Conservation (phyloP, 2,113 vertebrate genomes). For the Beaufortia kweichowensis region DNA sequence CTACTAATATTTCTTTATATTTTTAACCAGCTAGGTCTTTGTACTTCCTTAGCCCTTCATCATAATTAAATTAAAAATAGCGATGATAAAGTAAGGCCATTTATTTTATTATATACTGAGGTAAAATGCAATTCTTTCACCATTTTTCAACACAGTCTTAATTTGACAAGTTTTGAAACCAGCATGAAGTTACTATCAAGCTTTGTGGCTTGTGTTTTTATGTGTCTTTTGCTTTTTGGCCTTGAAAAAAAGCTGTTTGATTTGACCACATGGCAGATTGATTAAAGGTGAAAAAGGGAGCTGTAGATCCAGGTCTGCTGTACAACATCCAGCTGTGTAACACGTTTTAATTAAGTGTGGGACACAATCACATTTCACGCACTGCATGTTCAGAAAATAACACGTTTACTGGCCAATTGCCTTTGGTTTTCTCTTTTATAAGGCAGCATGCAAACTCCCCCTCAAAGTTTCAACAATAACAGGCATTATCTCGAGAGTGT, state of each 20-base stretch:
- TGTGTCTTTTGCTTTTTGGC: background rate
- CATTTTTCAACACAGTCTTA: background rate
- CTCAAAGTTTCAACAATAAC: slow-evolving; percentile 10
- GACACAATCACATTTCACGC: background rate
- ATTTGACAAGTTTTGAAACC: background rate
- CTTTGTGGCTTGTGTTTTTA: background rate
- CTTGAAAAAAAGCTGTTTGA: background rate
- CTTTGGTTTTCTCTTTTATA: background rate
- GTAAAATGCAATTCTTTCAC: too few relatives aligned
- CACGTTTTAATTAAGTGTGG: background rate
- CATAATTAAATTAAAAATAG: background rate
- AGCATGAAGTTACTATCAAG: background rate
- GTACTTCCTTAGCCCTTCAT: background rate
- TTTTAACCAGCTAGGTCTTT: background rate
- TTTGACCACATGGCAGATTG: slow-evolving; percentile 6
- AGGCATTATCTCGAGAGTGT: background rate
- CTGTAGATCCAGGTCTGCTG: background rate
- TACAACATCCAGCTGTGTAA: slow-evolving; percentile 10
- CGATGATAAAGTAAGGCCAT: background rate
- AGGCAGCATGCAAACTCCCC: background rate
- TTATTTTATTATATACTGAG: background rate
- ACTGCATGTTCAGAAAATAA: slow-evolving; percentile 15
- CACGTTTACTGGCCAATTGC: background rate
- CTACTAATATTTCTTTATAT: background rate
- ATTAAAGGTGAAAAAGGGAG: slow-evolving; percentile 25